Evolutionary conservation across 2,888 invertebrate genomes (phyloP).

Genomic region (Hydropsyche betteni): DNA sequence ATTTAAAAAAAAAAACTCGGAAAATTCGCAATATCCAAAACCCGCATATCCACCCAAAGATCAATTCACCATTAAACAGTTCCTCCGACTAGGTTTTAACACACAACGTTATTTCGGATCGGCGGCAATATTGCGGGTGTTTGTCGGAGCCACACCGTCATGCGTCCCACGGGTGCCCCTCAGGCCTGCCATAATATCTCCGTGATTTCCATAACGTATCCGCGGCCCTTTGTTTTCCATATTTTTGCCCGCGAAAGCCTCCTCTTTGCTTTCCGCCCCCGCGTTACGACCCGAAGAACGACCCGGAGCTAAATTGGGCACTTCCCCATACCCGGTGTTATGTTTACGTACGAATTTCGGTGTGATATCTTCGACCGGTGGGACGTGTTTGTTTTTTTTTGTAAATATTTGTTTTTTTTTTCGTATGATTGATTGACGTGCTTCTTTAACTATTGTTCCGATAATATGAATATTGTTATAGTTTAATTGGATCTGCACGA

Average conservation of each 20-base stretch:
- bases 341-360: slow-evolving; percentile 34
- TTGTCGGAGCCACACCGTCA: slow-evolving; percentile 2
- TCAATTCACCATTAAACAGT: too few species aligned
- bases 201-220: slow-evolving; percentile 44
- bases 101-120: too few species aligned
- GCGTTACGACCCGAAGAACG: slow-evolving; percentile 9
- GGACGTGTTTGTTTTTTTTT: too few species aligned
- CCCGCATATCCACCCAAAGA: too few species aligned
- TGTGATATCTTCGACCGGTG: neutral
- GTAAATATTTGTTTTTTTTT: too few species aligned
- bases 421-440: too few species aligned
- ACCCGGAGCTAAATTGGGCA: slow-evolving; percentile 31
- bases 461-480: too few species aligned
- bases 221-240: slow-evolving; percentile 36
- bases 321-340: neutral
- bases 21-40: too few species aligned
- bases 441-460: too few species aligned
- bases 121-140: neutral
- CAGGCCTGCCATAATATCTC: slow-evolving; percentile 37
- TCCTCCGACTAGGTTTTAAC: too few species aligned
- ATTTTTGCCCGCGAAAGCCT: slow-evolving; percentile 14
- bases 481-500: too few species aligned
- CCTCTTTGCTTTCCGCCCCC: neutral
- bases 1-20: too few species aligned
- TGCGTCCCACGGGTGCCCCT: slow-evolving; percentile 37